Conservation (phyloP, 2,113 vertebrate genomes). For the Lepisosteus oculatus region DNA sequence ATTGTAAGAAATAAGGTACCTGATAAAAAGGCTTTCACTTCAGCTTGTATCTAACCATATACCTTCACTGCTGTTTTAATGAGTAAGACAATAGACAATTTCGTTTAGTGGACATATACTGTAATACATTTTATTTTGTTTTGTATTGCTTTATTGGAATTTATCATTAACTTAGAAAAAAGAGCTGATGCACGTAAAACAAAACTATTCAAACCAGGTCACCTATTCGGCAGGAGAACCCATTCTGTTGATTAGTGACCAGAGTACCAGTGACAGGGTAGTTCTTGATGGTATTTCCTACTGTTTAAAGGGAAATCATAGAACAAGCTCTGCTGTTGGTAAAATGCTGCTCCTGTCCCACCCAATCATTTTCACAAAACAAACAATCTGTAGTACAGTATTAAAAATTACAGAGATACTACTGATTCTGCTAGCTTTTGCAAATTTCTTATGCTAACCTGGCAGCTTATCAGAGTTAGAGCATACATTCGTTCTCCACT, state of each 20-base stretch:
- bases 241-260: too few species aligned
- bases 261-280: too few species aligned
- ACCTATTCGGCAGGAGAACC: too few species aligned
- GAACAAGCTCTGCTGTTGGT: too few species aligned
- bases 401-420: conserved; percentile 2
- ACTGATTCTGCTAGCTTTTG: conserved; percentile 17
- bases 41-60: too few species aligned
- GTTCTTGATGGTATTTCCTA: too few species aligned
- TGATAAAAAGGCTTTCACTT: too few species aligned
- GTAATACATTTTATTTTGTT: not conserved
- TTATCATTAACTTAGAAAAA: conserved; percentile 1
- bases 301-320: too few species aligned
- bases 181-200: not conserved
- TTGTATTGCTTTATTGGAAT: not conserved
- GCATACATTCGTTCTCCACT: conserved; percentile 21
- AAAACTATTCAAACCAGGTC: too few species aligned
- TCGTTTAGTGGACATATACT: not conserved
- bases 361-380: not conserved
- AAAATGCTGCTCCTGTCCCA: not conserved
- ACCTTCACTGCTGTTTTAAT: too few species aligned
- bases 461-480: conserved; percentile 5
- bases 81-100: not conserved
- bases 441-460: not conserved
- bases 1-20: too few species aligned
- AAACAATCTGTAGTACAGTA: not conserved